A percentile compares a stretch with the other conserved stretches of the same genome.
These are phyloP conservation scores for Cichladusa arquata DNA, from an alignment of 2,113 vertebrate genomes.

Conservation along the genomic window DNA sequence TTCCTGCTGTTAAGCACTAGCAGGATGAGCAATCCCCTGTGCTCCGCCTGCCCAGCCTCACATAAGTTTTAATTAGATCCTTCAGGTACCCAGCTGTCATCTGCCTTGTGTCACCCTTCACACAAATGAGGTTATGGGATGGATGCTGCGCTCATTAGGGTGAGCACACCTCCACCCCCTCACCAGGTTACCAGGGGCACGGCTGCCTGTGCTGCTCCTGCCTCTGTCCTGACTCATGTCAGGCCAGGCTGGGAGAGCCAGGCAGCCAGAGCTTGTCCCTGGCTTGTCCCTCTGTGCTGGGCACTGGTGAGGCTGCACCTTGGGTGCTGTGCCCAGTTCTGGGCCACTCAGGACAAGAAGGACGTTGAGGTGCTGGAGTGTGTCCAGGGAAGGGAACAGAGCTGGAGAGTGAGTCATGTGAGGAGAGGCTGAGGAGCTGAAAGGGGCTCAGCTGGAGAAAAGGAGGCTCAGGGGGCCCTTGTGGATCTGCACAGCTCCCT, in stretches of 20 bases:
- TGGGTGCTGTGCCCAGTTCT: background rate
- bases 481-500: background rate
- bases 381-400: fast-evolving
- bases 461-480: background rate
- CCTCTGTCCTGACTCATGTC: background rate
- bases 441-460: background rate
- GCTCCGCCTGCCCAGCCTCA: background rate
- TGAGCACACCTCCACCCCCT: background rate
- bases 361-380: background rate
- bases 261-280: background rate
- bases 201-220: fast-evolving
- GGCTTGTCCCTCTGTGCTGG: background rate
- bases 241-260: background rate
- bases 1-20: background rate
- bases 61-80: constrained; percentile 42
- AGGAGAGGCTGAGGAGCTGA: background rate
- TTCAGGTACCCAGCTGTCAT: constrained; percentile 35
- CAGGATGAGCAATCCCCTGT: constrained; percentile 29
- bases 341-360: background rate
- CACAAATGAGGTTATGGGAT: constrained; percentile 52
- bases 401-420: background rate
- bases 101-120: constrained; percentile 66
- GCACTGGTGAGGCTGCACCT: background rate
- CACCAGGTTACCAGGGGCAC: background rate
- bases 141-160: background rate